Evolutionary conservation across 37 sponge, comb jelly and placozoan genomes (phyloP), one percentile per base, ranked within the genome.

Genomic region (Aplysina aerophoba): DNA sequence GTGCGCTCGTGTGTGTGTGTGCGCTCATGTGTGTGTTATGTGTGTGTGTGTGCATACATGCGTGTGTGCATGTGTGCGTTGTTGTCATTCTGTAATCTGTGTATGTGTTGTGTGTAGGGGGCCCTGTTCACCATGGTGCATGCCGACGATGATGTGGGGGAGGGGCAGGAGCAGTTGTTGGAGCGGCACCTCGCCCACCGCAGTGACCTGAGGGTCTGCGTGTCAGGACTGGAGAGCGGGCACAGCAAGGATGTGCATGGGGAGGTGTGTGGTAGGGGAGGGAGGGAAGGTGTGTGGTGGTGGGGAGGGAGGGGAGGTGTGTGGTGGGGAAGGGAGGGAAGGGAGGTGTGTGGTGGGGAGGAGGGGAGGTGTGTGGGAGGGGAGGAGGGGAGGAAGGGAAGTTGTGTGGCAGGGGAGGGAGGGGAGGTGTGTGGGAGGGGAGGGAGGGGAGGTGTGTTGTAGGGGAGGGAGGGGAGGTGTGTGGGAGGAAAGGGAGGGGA

Each of bases 381-480:
- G 66, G 22, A 16, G 22, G 15, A 57, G 15, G 17, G 15, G 15
- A 17, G 15, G 17, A 15, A 57, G 66, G 22, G 22, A 30, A 30
- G 22, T 25, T 65, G 66, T 65, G 66, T 65, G 22, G 22, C 17
- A 57, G 15, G 17, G 15, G 15, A 17, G 15, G 17, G 17, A 57
- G 59, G 15, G 59, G 15, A 17, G 15, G 59, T 57, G 66, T 65
- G 22, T 65, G 66, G 22, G 66, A 30, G 66, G 22, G 66, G 22
- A 16, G 13, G 13, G 12, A 8, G 22, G 66, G 22, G 66, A 24
- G 27, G n/a, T n/a, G n/a, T n/a, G 59, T 17, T n/a, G n/a, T n/a
- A n/a, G n/a, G n/a, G n/a, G n/a, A n/a, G n/a, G n/a, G n/a, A n/a
- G 94, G 94, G 62, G 82, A 91, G 87, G 94, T 94, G 28, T 15